Base-by-base conservation (phyloP, 2,113 vertebrate genomes). In the Gopherus flavomarginatus region DNA sequence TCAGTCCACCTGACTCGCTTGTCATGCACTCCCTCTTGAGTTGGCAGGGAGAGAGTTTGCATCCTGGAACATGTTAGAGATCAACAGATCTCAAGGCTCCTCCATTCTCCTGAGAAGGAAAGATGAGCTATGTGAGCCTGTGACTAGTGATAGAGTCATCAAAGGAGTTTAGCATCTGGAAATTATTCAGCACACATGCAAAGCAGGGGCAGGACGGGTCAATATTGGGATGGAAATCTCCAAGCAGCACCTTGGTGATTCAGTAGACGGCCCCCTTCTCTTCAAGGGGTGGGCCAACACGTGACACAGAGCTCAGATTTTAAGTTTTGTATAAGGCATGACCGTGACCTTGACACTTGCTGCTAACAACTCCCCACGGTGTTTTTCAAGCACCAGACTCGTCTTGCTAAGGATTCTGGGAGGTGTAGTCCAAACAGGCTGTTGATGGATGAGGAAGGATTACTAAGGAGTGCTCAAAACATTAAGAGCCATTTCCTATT, bases 1-100 rank as follows among this genome's bases (percentile, higher is more conserved):
- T 0, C 42, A 81, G 90, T 83, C 93, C 86, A 93, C 95, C 94
- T 65, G 94, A 86, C 72, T 59, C 22, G 13, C 0, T 44, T n/a
- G 50, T 82, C 83, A 54, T 72, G 86, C 83, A n/a, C 31, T 26
- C 77, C 47, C 54, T 26, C 7, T 69, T 85, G 79, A 82, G 50
- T 57, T 72, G 2, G 1, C 8, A 0, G 78, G 1, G 9, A 19
- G 62, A 44, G 44, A 19, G 50, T n/a, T 80, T n/a, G 35, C 1
- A 26, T 29, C 42, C 85, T 90, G 82, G 83, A 52, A 11, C 62
- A 14, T 75, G 75, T 44, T 26, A 50, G 78, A 17, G 24, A 84
- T n/a, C 47, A 69, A 31, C 22, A 57, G 13, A 7, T 19, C 26
- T 44, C 22, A 5, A 44, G 75, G 26, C 42, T 47, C 42, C 26